Conservation (phyloP, 1,140 invertebrate genomes). For the Nephila pilipes region DNA sequence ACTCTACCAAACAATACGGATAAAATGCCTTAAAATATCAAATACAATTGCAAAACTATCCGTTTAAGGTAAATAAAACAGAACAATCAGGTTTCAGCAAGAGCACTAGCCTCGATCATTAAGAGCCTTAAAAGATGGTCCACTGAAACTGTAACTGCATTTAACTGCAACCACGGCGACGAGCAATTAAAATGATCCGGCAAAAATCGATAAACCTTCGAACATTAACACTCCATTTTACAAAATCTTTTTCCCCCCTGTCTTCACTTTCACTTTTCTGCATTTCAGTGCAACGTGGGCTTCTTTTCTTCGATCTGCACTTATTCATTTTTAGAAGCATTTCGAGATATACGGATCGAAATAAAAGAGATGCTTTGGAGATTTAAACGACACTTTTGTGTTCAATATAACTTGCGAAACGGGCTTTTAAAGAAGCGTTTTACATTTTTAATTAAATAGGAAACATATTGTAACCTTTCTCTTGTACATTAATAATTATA, state of each 20-base stretch:
- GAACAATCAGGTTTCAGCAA: background rate
- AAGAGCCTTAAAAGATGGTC: no score
- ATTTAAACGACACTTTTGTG: no score
- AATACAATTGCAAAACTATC: background rate
- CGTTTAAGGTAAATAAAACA: background rate
- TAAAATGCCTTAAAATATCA: background rate
- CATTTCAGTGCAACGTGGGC: background rate
- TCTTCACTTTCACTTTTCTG: background rate
- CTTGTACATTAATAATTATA: no score
- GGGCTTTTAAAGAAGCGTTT: no score
- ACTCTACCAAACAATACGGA: background rate
- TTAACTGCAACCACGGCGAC: background rate
- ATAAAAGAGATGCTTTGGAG: background rate
- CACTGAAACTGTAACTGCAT: background rate
- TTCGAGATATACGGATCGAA: background rate
- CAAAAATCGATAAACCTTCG: conserved; percentile 3
- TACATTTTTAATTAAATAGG: no score
- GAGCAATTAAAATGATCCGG: conserved; percentile 1
- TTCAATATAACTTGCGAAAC: no score
- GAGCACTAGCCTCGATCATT: background rate
- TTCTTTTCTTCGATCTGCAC: background rate
- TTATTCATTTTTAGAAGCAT: background rate
- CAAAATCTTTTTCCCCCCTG: background rate
- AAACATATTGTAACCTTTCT: no score
- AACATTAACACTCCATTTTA: background rate